Percentiles rank a stretch among this genome's conserved stretches.
These are phyloP conservation scores for Lophotriccus pileatus DNA, from an alignment of 2,797 vertebrate species.

Conservation along the genomic window DNA sequence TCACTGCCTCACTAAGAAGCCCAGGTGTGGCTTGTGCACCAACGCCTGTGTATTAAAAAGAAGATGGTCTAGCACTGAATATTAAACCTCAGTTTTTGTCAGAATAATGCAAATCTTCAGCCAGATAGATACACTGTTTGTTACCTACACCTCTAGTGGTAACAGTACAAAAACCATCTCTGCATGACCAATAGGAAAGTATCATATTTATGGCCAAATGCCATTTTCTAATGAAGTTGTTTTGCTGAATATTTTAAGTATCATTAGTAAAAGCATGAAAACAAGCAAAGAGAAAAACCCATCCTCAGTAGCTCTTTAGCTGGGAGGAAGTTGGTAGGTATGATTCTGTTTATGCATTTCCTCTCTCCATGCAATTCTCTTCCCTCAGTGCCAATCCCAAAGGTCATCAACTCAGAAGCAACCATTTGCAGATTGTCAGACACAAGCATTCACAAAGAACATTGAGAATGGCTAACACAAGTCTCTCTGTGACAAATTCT, in stretches of 20 bases:
- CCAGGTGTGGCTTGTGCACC: neutral
- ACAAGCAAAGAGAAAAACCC: neutral
- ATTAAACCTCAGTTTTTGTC: neutral
- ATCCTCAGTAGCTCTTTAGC: neutral
- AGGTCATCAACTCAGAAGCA: neutral
- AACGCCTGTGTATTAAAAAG: neutral
- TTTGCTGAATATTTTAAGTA: neutral
- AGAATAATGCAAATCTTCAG: neutral
- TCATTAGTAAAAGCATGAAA: neutral
- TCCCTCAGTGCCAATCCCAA: neutral
- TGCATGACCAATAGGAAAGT: neutral
- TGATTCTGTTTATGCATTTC: neutral
- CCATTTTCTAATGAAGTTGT: neutral
- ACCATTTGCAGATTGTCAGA: neutral
- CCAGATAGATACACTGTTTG: neutral
- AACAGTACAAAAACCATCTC: neutral
- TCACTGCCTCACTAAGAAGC: neutral
- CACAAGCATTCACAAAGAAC: neutral
- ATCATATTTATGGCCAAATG: neutral
- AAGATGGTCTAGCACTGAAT: neutral
- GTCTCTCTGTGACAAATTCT: neutral
- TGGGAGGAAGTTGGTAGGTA: neutral
- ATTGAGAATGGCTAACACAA: neutral
- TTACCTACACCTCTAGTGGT: neutral
- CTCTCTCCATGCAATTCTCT: neutral